Evolutionary conservation across 1,140 invertebrate genomes (phyloP).

Genomic region (Steinernema feltiae): DNA sequence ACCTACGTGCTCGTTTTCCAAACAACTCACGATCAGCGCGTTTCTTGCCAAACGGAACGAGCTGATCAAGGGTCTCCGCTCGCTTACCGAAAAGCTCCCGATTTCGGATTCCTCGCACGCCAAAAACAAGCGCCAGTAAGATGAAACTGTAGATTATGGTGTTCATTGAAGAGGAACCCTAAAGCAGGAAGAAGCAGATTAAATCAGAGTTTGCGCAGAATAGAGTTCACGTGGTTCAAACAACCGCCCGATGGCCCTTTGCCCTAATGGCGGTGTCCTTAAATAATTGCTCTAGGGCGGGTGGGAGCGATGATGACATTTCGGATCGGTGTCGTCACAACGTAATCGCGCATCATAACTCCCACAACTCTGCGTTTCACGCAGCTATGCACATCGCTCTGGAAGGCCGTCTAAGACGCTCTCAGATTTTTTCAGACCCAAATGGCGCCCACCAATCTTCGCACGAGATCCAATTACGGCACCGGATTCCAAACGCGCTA

Average conservation of each 20-base stretch:
- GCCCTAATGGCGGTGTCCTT: background rate
- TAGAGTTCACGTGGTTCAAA: background rate
- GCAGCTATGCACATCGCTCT: background rate
- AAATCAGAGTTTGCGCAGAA: background rate
- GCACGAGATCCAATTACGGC: slow-evolving; percentile 1
- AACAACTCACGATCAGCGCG: background rate
- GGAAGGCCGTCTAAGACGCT: too few species aligned
- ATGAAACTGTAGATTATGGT: background rate
- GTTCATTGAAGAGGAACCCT: slow-evolving; percentile 2
- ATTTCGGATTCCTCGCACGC: background rate
- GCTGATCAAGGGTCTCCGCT: background rate
- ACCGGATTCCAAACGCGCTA: background rate
- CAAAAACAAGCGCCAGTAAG: background rate
- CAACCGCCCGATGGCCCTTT: background rate
- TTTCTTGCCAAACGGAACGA: background rate
- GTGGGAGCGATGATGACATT: slow-evolving; percentile 7
- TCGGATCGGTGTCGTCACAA: background rate
- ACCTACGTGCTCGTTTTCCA: background rate
- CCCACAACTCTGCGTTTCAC: background rate
- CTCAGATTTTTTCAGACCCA: background rate
- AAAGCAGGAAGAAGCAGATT: background rate
- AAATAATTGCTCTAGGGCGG: background rate
- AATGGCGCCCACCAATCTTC: slow-evolving; percentile 11
- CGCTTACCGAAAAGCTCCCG: background rate
- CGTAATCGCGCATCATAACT: slow-evolving; percentile 4